phyloP scores from a whole-genome alignment of 2,888 invertebrate species.

The Scrobipalpa atriplicella region DNA sequence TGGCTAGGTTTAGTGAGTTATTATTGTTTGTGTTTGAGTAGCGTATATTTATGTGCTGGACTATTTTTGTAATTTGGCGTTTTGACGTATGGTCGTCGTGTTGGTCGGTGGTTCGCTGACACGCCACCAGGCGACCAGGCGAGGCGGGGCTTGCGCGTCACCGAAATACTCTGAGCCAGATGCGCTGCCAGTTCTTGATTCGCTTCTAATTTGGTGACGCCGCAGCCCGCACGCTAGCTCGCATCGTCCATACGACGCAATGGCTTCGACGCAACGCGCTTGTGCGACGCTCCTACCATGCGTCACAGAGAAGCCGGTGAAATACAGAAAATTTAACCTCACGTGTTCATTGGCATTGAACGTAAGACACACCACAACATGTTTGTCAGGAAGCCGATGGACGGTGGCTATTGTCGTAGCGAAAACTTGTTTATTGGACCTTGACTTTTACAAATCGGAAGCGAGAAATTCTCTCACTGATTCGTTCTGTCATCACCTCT shows the following conservation, averaged over 20 bases:
- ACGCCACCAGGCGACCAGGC: constrained; percentile 45
- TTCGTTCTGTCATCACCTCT: not conserved
- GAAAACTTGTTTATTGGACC: constrained; percentile 38
- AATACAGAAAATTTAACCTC: constrained; percentile 40
- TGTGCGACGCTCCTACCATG: constrained; percentile 37
- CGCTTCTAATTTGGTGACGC: constrained; percentile 81
- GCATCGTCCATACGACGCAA: constrained; percentile 27
- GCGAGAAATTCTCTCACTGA: not conserved
- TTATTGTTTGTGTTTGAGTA: constrained; percentile 40
- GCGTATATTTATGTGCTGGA: constrained; percentile 40
- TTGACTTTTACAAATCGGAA: constrained; percentile 15
- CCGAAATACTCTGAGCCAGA: constrained; percentile 54
- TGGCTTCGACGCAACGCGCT: constrained; percentile 38
- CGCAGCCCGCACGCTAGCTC: constrained; percentile 39
- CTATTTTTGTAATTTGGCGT: constrained; percentile 55
- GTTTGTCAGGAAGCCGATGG: constrained; percentile 37
- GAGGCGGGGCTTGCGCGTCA: constrained; percentile 74
- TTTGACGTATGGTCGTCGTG: constrained; percentile 53
- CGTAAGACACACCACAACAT: constrained; percentile 38
- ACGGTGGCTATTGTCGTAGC: constrained; percentile 36
- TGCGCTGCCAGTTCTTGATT: constrained; percentile 58
- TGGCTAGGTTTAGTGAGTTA: constrained; percentile 40
- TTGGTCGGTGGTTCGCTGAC: constrained; percentile 58
- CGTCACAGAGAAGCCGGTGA: constrained; percentile 43
- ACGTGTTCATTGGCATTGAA: constrained; percentile 49